A percentile compares a stretch with the other conserved stretches of the same genome.
Evolutionary conservation across 2,113 vertebrate genomes (phyloP).

Genomic region (Cyphomyrus plagiostoma): DNA sequence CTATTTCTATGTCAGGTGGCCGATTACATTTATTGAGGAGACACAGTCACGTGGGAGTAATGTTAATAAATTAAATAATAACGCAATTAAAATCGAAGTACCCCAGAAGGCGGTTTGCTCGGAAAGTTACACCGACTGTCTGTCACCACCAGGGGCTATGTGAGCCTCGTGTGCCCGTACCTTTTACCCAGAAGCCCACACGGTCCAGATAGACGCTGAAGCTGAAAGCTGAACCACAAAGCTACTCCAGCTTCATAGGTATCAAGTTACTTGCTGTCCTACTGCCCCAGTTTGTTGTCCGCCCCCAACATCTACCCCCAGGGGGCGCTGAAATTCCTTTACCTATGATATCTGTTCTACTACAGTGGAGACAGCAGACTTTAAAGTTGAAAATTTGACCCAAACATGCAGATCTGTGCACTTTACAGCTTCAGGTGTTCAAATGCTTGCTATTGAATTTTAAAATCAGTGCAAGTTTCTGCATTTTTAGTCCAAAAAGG

Average conservation of each 20-base stretch:
- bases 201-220: not conserved
- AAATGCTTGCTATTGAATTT: not conserved
- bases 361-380: not conserved
- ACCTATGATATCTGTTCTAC: not conserved
- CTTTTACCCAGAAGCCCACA: not conserved
- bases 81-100: not conserved
- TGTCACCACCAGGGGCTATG: not conserved
- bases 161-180: not conserved
- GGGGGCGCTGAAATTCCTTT: not conserved
- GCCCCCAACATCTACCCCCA: not conserved
- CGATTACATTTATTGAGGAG: not conserved
- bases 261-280: not conserved
- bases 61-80: not conserved
- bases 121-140: not conserved
- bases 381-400: not conserved
- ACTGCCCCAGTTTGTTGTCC: not conserved
- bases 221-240: not conserved
- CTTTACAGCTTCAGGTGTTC: not conserved
- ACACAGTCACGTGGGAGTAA: not conserved
- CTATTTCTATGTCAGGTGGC: not conserved
- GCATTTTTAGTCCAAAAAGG: not conserved
- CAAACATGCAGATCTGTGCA: not conserved
- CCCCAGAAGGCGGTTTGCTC: not conserved
- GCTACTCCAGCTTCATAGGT: not conserved
- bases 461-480: not conserved